Conservation (phyloP, 2,888 invertebrate genomes). For the Ellobium chinense region DNA sequence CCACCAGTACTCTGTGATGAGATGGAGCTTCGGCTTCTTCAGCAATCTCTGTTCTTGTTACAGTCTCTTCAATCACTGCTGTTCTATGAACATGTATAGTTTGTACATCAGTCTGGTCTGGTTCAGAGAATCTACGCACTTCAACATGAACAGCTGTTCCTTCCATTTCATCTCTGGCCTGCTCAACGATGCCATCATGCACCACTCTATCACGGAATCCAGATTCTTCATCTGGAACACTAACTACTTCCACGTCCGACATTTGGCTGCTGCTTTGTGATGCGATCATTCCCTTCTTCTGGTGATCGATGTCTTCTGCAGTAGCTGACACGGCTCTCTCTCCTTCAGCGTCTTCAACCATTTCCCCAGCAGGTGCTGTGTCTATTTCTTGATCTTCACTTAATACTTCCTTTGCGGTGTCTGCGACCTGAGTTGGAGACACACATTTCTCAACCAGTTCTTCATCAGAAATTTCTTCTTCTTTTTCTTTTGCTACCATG, state of each 20-base stretch:
- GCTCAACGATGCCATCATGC: slow-evolving; percentile 35
- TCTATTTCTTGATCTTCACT: too few relatives aligned
- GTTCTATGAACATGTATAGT: too few relatives aligned
- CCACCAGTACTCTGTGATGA: slow-evolving; percentile 28
- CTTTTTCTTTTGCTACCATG: not conserved
- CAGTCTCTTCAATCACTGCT: not conserved
- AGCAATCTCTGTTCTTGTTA: not conserved
- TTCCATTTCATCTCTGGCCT: slow-evolving; percentile 46
- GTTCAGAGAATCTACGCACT: slow-evolving; percentile 30
- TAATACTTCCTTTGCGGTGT: not conserved
- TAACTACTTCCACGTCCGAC: slow-evolving; percentile 42
- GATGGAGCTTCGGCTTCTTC: slow-evolving; percentile 16
- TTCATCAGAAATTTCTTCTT: slow-evolving; percentile 44
- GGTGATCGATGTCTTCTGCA: not conserved
- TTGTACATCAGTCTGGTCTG: slow-evolving; percentile 8
- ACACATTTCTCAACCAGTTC: slow-evolving; percentile 35
- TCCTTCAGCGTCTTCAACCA: not conserved
- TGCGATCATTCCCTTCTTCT: not conserved
- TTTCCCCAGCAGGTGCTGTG: too few relatives aligned
- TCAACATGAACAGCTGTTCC: slow-evolving; percentile 39
- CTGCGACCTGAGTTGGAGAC: slow-evolving; percentile 10
- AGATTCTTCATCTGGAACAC: slow-evolving; percentile 35
- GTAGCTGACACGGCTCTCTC: not conserved
- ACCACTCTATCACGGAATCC: slow-evolving; percentile 25
- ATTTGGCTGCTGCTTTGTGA: not conserved